Conservation (phyloP, 2,888 invertebrate genomes). For the Peribatodes rhomboidaria region DNA sequence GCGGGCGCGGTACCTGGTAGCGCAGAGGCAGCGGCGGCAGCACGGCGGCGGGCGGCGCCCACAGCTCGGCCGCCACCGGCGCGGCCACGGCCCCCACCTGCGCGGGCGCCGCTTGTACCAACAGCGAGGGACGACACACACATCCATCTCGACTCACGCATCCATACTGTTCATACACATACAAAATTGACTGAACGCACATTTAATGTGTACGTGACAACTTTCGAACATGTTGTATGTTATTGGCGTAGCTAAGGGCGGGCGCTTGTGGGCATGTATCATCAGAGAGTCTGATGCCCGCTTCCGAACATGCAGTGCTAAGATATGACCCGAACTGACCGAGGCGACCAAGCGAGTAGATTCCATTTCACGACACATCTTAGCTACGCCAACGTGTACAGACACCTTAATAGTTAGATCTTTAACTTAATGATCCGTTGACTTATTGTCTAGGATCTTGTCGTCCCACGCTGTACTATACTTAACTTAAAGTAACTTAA, state of each 20-base stretch:
- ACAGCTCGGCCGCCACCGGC: slow-evolving; percentile 65
- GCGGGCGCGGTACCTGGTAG: slow-evolving; percentile 68
- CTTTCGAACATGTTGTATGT: too few relatives aligned
- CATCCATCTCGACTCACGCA: background rate
- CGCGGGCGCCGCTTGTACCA: slow-evolving; percentile 12
- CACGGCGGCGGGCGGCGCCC: slow-evolving; percentile 65
- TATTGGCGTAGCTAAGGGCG: too few relatives aligned
- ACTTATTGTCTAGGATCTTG: slow-evolving; percentile 3
- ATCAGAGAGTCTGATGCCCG: too few relatives aligned
- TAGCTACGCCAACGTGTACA: background rate
- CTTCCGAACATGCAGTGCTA: too few relatives aligned
- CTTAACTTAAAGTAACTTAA: slow-evolving; percentile 38
- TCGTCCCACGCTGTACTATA: slow-evolving; percentile 36
- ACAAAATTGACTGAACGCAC: background rate
- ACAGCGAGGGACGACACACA: slow-evolving; percentile 4
- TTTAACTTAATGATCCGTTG: background rate
- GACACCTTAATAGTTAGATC: background rate
- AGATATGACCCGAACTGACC: too few relatives aligned
- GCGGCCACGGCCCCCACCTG: slow-evolving; percentile 49
- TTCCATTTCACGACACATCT: background rate
- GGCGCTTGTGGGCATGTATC: too few relatives aligned
- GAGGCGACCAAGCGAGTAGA: too few relatives aligned
- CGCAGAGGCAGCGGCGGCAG: slow-evolving; percentile 74
- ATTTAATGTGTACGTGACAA: background rate
- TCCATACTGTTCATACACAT: background rate